These are phyloP conservation scores for Coturnix japonica DNA, from an alignment of 2,113 vertebrate genomes.

Conservation along the genomic window DNA sequence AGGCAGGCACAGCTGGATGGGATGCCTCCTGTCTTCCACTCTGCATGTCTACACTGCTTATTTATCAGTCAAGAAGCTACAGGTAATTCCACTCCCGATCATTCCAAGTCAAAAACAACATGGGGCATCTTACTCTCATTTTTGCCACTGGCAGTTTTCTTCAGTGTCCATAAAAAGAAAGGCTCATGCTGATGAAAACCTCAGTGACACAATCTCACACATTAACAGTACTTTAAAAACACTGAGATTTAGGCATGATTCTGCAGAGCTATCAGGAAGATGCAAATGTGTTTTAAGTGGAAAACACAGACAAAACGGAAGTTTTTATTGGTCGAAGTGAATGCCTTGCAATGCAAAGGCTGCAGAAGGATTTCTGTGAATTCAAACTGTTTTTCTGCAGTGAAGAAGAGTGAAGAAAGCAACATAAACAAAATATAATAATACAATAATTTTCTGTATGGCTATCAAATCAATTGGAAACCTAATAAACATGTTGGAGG, in stretches of 20 bases:
- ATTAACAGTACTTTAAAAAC: neutral
- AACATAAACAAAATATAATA: neutral
- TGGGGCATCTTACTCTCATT: neutral
- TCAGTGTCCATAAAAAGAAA: neutral
- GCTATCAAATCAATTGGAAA: neutral
- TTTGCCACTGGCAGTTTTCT: neutral
- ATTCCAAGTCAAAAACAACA: neutral
- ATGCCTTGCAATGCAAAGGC: neutral
- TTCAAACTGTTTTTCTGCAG: neutral
- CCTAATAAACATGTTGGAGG: neutral
- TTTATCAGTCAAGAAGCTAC: neutral
- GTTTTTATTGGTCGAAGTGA: fast-evolving
- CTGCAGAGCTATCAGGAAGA: neutral
- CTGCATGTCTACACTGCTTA: neutral
- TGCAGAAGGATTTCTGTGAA: neutral
- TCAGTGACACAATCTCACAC: neutral
- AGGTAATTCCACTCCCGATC: neutral
- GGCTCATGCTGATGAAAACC: neutral
- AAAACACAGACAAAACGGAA: neutral
- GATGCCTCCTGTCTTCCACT: neutral
- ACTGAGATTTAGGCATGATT: neutral
- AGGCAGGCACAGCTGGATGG: neutral
- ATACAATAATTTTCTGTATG: neutral
- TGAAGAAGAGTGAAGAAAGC: neutral
- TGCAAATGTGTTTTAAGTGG: neutral